Conservation (phyloP, 2,113 vertebrate species). For the Dicentrarchus labrax region DNA sequence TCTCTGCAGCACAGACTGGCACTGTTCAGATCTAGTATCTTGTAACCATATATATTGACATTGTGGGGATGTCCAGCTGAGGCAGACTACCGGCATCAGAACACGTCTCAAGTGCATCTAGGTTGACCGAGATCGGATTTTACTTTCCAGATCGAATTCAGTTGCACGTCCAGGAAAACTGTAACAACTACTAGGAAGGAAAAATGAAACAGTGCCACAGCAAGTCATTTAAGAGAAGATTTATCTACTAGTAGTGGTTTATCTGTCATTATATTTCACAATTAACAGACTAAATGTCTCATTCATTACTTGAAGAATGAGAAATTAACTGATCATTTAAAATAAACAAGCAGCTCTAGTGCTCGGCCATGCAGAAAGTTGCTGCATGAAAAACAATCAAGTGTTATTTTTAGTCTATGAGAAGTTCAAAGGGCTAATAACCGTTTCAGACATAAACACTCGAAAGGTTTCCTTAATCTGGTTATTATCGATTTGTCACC, state of each 20-base stretch:
- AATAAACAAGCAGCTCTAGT: neutral
- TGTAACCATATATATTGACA: slow-evolving; percentile 40
- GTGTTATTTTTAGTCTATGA: neutral
- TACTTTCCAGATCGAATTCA: slow-evolving; percentile 3
- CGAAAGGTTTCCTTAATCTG: neutral
- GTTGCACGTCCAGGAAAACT: neutral
- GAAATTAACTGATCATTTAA: neutral
- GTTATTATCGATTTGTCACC: neutral
- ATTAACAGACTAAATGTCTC: neutral
- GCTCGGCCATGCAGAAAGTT: neutral
- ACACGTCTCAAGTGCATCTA: slow-evolving; percentile 10
- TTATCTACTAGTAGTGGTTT: neutral
- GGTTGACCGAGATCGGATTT: slow-evolving; percentile 6
- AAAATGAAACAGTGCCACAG: neutral
- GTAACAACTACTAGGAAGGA: neutral
- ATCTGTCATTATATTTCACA: neutral
- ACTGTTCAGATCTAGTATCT: neutral
- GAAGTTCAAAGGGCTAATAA: neutral
- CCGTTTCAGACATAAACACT: neutral
- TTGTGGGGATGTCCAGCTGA: neutral
- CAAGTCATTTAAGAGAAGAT: neutral
- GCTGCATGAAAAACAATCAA: neutral
- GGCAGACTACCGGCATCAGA: slow-evolving; percentile 5
- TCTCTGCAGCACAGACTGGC: neutral
- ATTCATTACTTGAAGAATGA: neutral